Evolutionary conservation across 2,113 vertebrate genomes (phyloP).

Genomic region (Poeciliopsis occidentalis): DNA sequence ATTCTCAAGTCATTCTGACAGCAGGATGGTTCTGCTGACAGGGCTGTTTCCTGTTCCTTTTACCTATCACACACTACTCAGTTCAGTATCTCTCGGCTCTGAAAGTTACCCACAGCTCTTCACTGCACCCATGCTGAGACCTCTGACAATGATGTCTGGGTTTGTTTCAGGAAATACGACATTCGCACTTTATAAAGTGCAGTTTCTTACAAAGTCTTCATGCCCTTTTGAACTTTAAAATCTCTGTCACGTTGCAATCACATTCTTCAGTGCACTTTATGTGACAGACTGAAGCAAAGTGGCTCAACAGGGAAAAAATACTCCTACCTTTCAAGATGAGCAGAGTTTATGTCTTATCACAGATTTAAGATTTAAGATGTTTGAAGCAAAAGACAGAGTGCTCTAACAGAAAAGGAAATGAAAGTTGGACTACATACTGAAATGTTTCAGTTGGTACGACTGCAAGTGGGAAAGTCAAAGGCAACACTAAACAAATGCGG

Average conservation of each 20-base stretch:
- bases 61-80: constrained; percentile 20
- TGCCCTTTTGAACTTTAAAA: neutral
- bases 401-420: no score
- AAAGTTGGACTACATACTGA: no score
- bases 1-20: neutral
- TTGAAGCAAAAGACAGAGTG: no score
- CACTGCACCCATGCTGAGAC: neutral
- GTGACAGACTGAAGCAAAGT: neutral
- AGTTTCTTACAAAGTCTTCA: neutral
- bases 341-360: no score
- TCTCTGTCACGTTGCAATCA: neutral
- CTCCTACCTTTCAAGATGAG: no score
- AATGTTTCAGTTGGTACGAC: no score
- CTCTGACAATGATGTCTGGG: neutral
- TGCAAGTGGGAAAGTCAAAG: no score
- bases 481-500: no score
- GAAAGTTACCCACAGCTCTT: neutral
- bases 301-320: no score
- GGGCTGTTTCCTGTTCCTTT: constrained; percentile 32
- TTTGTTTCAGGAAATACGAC: neutral
- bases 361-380: no score
- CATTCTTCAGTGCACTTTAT: neutral
- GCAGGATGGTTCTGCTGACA: neutral
- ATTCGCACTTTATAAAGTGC: neutral
- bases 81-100: neutral